phyloP scores from a whole-genome alignment of 2,888 invertebrate species.

The Caenorhabditis sp. region DNA sequence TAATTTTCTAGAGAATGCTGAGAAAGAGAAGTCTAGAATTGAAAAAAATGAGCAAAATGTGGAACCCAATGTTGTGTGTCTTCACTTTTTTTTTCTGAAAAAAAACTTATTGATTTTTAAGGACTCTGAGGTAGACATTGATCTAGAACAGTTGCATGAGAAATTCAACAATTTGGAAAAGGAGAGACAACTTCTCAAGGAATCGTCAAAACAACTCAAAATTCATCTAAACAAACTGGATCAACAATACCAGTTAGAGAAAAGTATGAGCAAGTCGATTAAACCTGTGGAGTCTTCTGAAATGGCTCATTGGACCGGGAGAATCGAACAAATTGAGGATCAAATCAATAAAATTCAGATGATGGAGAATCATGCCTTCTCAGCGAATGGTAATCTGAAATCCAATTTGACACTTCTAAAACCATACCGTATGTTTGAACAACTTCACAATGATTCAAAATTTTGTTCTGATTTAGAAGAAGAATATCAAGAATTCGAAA shows the following conservation, averaged over 20 bases:
- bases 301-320: slow-evolving; percentile 14
- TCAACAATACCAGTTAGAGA: slow-evolving; percentile 27
- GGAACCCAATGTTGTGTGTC: no score
- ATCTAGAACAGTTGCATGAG: background rate
- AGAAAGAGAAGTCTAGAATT: slow-evolving; percentile 11
- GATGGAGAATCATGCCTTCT: slow-evolving; percentile 28
- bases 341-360: slow-evolving; percentile 22
- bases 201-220: slow-evolving; percentile 21
- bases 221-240: slow-evolving; percentile 22
- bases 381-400: slow-evolving; percentile 24
- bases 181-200: slow-evolving; percentile 16
- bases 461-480: slow-evolving; percentile 33
- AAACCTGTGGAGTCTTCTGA: background rate
- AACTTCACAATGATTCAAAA: background rate
- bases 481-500: slow-evolving; percentile 37
- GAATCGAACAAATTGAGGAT: slow-evolving; percentile 16
- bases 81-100: no score
- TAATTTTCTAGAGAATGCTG: slow-evolving; percentile 25
- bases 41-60: slow-evolving; percentile 1
- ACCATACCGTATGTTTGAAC: slow-evolving; percentile 22
- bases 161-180: slow-evolving; percentile 11
- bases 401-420: slow-evolving; percentile 31
- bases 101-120: background rate
- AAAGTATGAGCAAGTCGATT: slow-evolving; percentile 19
- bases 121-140: background rate